Evolutionary conservation across 2,888 invertebrate species (phyloP).

Genomic region (Hydropsyche betteni): DNA sequence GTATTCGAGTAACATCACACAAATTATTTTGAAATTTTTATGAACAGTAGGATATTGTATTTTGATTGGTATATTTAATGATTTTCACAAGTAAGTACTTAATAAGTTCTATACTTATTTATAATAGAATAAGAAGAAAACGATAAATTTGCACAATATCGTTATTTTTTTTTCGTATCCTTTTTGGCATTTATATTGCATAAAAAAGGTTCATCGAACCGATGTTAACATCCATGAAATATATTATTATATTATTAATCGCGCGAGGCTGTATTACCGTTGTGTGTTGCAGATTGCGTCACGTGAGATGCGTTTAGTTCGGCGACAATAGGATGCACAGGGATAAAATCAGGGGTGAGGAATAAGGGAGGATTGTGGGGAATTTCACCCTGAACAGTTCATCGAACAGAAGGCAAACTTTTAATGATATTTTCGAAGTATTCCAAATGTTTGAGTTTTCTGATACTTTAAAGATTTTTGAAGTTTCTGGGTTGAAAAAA

Average conservation of each 20-base stretch:
- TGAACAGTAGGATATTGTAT: too few species aligned
- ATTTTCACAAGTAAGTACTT: not conserved
- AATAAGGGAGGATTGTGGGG: slow-evolving; percentile 35
- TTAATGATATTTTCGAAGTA: not conserved
- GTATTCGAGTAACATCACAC: too few species aligned
- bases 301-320: slow-evolving; percentile 50
- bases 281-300: slow-evolving; percentile 46
- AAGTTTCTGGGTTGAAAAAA: not conserved
- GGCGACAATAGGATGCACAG: slow-evolving; percentile 48
- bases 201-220: slow-evolving; percentile 23
- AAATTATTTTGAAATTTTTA: too few species aligned
- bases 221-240: slow-evolving; percentile 46
- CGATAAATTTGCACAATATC: too few species aligned
- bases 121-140: not conserved
- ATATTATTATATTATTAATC: slow-evolving; percentile 49
- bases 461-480: not conserved
- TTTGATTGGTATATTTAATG: not conserved
- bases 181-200: slow-evolving; percentile 9
- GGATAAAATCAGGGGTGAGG: slow-evolving; percentile 33
- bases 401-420: slow-evolving; percentile 45
- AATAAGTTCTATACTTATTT: not conserved
- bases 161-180: not conserved
- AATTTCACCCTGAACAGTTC: slow-evolving; percentile 42
- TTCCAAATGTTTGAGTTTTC: not conserved
- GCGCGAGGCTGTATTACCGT: slow-evolving; percentile 41